phyloP scores from a whole-genome alignment of 2,113 vertebrate species.

The Centropus bengalensis region DNA sequence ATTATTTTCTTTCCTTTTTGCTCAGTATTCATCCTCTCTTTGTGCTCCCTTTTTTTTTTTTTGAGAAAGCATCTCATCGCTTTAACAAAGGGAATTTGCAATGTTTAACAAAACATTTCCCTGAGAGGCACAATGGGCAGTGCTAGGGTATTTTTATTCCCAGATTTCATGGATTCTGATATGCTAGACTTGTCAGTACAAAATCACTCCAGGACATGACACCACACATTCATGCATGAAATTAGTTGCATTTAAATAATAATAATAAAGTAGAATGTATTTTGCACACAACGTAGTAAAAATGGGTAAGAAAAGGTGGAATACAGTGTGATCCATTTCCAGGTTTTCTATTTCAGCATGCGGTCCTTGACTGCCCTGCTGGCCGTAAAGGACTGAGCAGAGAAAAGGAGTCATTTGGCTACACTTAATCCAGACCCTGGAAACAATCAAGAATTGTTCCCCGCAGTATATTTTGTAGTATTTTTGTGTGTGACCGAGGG shows the following conservation, averaged over 20 bases:
- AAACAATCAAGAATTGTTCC: constrained; percentile 62
- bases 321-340: background rate
- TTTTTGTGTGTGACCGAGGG: constrained; percentile 62
- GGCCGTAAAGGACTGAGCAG: constrained; percentile 1
- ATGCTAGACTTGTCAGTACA: constrained; percentile 14
- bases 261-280: background rate
- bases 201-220: constrained; percentile 50
- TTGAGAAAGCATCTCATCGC: background rate
- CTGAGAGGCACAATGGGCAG: background rate
- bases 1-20: background rate
- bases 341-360: constrained; percentile 8
- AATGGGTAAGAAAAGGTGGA: background rate
- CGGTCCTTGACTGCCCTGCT: constrained; percentile 5
- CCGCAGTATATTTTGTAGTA: constrained; percentile 54
- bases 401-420: constrained; percentile 27
- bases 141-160: constrained; percentile 1
- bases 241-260: background rate
- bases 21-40: background rate
- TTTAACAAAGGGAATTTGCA: background rate
- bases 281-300: background rate
- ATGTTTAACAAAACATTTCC: background rate
- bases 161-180: constrained; percentile 27
- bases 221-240: constrained; percentile 22
- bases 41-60: background rate
- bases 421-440: constrained; percentile 52